Percentiles rank a stretch among this genome's conserved stretches.
These are phyloP conservation scores for Tinamus major DNA, from an alignment of 2,797 vertebrate species.

Conservation along the genomic window DNA sequence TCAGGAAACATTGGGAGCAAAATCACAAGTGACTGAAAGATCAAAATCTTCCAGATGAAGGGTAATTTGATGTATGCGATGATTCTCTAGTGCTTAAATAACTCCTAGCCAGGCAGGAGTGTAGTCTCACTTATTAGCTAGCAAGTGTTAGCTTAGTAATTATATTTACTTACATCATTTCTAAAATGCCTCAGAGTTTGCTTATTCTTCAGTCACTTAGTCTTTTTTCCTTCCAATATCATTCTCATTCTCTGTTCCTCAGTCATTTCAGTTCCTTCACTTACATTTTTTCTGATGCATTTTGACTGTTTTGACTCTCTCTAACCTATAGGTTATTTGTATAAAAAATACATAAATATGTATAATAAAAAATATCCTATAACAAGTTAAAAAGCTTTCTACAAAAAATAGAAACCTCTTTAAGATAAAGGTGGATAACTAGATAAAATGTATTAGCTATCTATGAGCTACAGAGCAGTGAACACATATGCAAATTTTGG, in stretches of 20 bases:
- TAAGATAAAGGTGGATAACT: background rate
- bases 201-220: background rate
- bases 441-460: background rate
- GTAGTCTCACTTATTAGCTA: background rate
- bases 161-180: background rate
- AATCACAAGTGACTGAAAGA: background rate
- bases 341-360: background rate
- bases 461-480: background rate
- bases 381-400: background rate
- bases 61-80: fast-evolving
- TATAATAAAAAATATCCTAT: background rate
- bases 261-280: background rate
- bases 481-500: background rate
- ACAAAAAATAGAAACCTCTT: background rate
- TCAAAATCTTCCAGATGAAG: background rate
- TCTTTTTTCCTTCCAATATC: background rate
- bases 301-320: background rate
- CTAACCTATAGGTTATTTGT: background rate
- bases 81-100: background rate
- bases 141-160: background rate
- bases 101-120: background rate
- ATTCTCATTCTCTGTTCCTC: background rate
- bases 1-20: background rate
- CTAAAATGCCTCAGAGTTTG: background rate
- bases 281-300: fast-evolving